These are phyloP conservation scores for Leucophenga montana DNA, from an alignment of 2,888 invertebrate genomes.

Conservation along the genomic window DNA sequence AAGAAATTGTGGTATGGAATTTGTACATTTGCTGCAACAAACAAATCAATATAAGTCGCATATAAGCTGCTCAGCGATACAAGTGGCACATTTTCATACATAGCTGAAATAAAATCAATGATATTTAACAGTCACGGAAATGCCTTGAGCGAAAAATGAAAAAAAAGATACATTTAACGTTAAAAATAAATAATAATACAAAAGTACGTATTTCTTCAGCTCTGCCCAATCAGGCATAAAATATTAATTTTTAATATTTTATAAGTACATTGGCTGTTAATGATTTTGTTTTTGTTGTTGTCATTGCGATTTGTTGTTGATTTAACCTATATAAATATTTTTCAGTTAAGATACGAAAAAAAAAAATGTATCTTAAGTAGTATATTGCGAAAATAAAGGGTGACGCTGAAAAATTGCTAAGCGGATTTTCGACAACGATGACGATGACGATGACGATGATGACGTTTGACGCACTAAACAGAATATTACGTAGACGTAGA, in stretches of 20 bases:
- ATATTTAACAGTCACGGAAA: conserved; percentile 26
- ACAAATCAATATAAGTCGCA: background rate
- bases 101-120: conserved; percentile 6
- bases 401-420: conserved; percentile 12
- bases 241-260: conserved; percentile 19
- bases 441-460: no score
- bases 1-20: background rate
- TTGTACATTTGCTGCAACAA: background rate
- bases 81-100: conserved; percentile 6
- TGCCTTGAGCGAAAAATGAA: conserved; percentile 21
- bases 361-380: background rate
- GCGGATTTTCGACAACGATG: conserved; percentile 15
- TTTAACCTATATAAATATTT: conserved; percentile 4
- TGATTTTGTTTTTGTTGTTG: conserved; percentile 1
- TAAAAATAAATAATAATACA: conserved; percentile 1
- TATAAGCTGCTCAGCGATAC: background rate
- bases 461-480: conserved; percentile 11
- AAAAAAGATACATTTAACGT: background rate
- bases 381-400: background rate
- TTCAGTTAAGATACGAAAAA: conserved; percentile 8
- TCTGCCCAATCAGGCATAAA: conserved; percentile 21
- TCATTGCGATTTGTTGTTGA: background rate
- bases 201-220: background rate
- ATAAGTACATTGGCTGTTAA: conserved; percentile 20
- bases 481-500: background rate